Evolutionary conservation across 2,888 invertebrate species (phyloP).

Genomic region (Brachynemurus nebulosus): DNA sequence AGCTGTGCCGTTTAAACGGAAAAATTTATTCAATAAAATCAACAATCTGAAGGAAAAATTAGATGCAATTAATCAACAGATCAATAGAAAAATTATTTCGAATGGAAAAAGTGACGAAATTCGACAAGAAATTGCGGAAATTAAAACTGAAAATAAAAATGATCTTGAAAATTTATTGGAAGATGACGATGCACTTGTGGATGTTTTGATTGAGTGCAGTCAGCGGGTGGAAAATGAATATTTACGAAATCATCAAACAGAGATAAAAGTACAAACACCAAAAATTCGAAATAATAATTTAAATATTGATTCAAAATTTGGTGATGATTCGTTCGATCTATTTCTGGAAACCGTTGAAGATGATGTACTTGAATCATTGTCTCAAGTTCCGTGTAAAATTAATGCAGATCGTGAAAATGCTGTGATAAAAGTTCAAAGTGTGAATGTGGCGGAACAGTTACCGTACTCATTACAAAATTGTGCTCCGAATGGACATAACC

Average conservation of each 20-base stretch:
- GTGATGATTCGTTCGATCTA: constrained; percentile 8
- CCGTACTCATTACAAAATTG: no score
- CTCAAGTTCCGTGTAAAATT: constrained; percentile 2
- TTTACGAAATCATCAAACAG: background rate
- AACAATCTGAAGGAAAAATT: constrained; percentile 5
- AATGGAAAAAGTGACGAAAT: background rate
- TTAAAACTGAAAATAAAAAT: background rate
- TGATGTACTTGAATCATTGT: background rate
- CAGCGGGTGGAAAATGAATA: constrained; percentile 26
- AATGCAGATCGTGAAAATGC: background rate
- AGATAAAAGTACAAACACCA: background rate
- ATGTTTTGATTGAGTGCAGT: constrained; percentile 26
- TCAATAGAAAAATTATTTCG: background rate
- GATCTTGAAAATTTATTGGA: constrained; percentile 3
- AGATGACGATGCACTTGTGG: constrained; percentile 27
- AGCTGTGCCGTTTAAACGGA: constrained; percentile 1
- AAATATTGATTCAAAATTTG: background rate
- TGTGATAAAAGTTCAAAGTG: constrained; percentile 1
- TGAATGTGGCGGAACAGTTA: background rate
- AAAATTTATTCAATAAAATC: background rate
- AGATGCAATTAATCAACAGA: constrained; percentile 6
- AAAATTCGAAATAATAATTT: background rate
- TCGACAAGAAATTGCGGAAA: background rate
- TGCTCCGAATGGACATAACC: no score
- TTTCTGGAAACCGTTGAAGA: background rate